Evolutionary conservation across 2,113 vertebrate species (phyloP), one percentile per base, ranked within the genome.

Genomic region (Symphodus melops): DNA sequence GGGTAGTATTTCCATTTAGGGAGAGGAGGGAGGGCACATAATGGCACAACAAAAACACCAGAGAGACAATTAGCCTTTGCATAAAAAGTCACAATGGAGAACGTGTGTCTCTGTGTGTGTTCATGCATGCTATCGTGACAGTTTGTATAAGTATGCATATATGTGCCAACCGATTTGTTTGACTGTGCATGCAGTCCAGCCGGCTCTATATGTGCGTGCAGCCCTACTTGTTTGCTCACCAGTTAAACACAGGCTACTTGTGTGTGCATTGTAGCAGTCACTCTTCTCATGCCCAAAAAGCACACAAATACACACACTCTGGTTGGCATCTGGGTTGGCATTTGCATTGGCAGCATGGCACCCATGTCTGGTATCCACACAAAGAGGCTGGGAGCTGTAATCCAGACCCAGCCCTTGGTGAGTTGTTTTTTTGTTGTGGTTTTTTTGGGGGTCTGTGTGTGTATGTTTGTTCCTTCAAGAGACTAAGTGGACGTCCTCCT

Each of bases 51-150:
- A 81, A 84, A 87, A 51, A 87, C 88, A 85, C 81, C 83, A 86
- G 81, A 87, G 88, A 89, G 87, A 90, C 85, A 92, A 92, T 91
- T 91, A 92, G 72, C 68, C 76, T 39, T 48, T 17, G 77, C 75
- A 68, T 55, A 73, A 64, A 11, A 68, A 81, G 66, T 69, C 74
- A 81, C 71, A 72, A 65, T 66, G n/a, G 69, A 54, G 68, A 54
- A 52, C 63, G 59, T 86, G 72, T 72, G 28, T 48, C 4, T 33
- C 28, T 33, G 54, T 52, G 58, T 51, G 28, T 64, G 55, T 69
- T 70, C 5, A 61, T 84, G 67, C 61, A 16, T 46, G 37, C 73
- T 9, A 61, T 37, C 5, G 14, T 25, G 10, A 2, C 3, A 23
- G 28, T 46, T 9, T 72, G 63, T 66, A 8, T 65, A 8, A 16